Evolutionary conservation across 2,888 invertebrate genomes (phyloP), one percentile per base, ranked within the genome.

Genomic region (Glyphotaelius pellucidus): DNA sequence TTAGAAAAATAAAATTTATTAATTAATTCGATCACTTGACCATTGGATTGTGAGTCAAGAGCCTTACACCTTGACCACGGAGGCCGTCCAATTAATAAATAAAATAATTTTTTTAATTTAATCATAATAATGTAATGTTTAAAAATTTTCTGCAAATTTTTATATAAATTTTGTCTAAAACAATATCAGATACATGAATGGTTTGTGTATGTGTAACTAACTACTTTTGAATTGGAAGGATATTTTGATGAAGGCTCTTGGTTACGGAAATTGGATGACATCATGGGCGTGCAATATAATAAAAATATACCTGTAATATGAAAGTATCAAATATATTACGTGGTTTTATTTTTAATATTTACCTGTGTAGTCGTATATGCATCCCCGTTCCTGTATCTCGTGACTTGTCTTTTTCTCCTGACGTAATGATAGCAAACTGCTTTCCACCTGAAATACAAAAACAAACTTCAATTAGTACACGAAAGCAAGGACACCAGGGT

Each of bases 371-470:
- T 97, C 14, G 98, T 98, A 94, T 98, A 97, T 87, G 98, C 97
- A 95, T 98, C 98, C 12, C 98, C 98, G 94, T 98, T 98, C 91
- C 98, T 96, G 94, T 98, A 98, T 93, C 98, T 96, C 93, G 98
- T 97, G 94, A 98, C 97, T 94, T 98, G 98, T 91, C 98, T 95
- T 94, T 97, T 97, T 93, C 98, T 96, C 80, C 98, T 95, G 93
- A 98, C 97, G 95, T 98, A 98, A 95, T 98, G 98, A 95, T 98
- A 98, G 95, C 98, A 98, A 92, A 98, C 97, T 85, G 98, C 98
- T 94, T 98, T 98, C 98, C 98, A 98, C 96, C 96, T 96, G 95
- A 67, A 94, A 93, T 92, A 92, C 11, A 42, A 32, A 31, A 84
- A 35, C 5, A 91, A 30, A 81, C 15, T 15, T 9, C 15, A 14